Conservation (phyloP, 2,797 vertebrate species). For the Hoplostethus mediterraneus region DNA sequence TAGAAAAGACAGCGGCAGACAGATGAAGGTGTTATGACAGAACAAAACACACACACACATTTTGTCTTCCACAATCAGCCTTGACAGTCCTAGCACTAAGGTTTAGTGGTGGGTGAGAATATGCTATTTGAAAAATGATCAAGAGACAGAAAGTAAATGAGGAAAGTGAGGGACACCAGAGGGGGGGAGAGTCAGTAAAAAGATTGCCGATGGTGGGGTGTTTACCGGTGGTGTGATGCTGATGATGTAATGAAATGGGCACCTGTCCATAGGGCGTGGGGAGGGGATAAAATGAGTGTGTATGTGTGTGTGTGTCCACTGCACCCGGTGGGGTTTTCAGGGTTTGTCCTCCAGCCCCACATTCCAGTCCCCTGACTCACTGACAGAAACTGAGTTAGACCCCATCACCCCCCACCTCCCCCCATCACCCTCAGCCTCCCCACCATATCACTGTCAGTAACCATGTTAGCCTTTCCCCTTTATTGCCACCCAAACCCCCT, state of each 20-base stretch:
- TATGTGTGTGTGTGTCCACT: constrained; percentile 25
- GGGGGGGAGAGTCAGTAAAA: constrained; percentile 26
- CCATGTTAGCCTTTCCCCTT: constrained; percentile 56
- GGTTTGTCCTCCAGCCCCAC: constrained; percentile 82
- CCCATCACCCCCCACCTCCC: constrained; percentile 39
- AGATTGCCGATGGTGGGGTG: constrained; percentile 55
- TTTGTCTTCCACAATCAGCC: constrained; percentile 17
- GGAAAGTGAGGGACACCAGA: constrained; percentile 26
- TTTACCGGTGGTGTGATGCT: constrained; percentile 59
- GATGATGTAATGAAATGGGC: constrained; percentile 76
- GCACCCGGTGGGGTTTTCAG: constrained; percentile 63
- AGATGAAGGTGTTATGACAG: background rate
- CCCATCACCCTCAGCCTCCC: constrained; percentile 62
- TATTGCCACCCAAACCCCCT: constrained; percentile 61
- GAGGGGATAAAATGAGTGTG: constrained; percentile 47
- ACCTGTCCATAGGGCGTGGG: constrained; percentile 70
- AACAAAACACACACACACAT: constrained; percentile 1
- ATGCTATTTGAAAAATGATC: constrained; percentile 37
- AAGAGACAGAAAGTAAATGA: constrained; percentile 35
- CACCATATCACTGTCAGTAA: constrained; percentile 66
- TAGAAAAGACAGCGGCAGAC: background rate
- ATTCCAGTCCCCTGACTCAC: constrained; percentile 85
- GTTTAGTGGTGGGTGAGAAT: constrained; percentile 22
- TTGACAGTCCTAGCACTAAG: constrained; percentile 7
- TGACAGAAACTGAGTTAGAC: constrained; percentile 76